These are phyloP conservation scores for Brenthis hecate DNA, from an alignment of 2,888 invertebrate genomes.

Conservation along the genomic window DNA sequence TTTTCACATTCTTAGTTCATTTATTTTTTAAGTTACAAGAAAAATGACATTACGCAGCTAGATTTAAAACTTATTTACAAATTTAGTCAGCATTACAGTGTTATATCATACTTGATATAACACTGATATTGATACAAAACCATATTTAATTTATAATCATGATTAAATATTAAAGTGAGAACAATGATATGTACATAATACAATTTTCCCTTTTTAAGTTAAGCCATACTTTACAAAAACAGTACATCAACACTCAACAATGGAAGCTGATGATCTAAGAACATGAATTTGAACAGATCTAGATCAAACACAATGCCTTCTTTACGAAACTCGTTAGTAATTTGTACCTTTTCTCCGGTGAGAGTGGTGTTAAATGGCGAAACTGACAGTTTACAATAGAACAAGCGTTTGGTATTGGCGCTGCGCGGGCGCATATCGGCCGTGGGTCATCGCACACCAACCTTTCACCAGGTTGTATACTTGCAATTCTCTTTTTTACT, in stretches of 20 bases:
- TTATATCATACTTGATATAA: not conserved
- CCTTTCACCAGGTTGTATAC: constrained; percentile 58
- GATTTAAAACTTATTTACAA: no score
- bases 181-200: constrained; percentile 7
- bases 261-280: constrained; percentile 50
- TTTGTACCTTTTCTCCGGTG: constrained; percentile 70
- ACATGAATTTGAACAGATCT: constrained; percentile 59
- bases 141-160: not conserved
- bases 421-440: constrained; percentile 47
- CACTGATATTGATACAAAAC: not conserved
- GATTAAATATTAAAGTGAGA: constrained; percentile 3
- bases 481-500: constrained; percentile 1
- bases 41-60: no score
- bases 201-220: constrained; percentile 6
- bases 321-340: constrained; percentile 73
- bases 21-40: no score
- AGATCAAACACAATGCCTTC: constrained; percentile 73
- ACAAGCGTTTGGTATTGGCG: constrained; percentile 52
- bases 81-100: not conserved
- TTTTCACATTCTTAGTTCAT: no score
- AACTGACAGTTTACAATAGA: constrained; percentile 64
- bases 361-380: constrained; percentile 76
- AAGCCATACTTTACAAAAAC: constrained; percentile 17
- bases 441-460: constrained; percentile 66
- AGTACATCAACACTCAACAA: constrained; percentile 46